These are phyloP conservation scores for Plagodis pulveraria DNA, from an alignment of 2,888 invertebrate species.

Conservation along the genomic window DNA sequence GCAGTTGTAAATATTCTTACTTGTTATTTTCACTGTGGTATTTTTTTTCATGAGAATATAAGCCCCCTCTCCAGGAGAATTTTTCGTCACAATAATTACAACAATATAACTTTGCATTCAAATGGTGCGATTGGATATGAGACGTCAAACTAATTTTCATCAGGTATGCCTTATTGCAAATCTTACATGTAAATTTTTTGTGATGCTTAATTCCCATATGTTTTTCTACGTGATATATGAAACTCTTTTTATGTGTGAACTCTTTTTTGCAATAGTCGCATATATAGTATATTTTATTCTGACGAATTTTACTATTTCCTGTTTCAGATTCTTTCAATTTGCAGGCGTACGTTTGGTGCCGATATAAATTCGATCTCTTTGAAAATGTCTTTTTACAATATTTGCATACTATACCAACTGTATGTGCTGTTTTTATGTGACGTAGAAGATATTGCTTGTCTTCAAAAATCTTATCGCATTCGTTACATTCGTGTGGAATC, in stretches of 20 bases:
- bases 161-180: conserved; percentile 4
- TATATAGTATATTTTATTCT: conserved; percentile 43
- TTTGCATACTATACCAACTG: neutral
- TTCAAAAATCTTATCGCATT: neutral
- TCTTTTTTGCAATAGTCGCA: conserved; percentile 23
- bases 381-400: conserved; percentile 34
- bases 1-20: no score
- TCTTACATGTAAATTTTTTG: neutral
- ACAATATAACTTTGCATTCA: neutral
- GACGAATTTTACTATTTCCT: neutral
- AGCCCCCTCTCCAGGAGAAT: neutral
- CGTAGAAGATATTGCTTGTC: neutral
- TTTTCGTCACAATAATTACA: conserved; percentile 7
- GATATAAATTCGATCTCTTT: conserved; percentile 50
- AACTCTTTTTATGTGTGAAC: neutral
- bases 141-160: conserved; percentile 6
- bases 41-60: conserved; percentile 8
- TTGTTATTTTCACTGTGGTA: neutral
- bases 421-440: neutral
- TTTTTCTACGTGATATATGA: conserved; percentile 1
- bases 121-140: conserved; percentile 4
- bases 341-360: conserved; percentile 32
- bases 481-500: neutral
- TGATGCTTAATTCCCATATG: neutral
- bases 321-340: neutral